Evolutionary conservation across 2,888 invertebrate genomes (phyloP).

Genomic region (Carpatolechia fugitivella): DNA sequence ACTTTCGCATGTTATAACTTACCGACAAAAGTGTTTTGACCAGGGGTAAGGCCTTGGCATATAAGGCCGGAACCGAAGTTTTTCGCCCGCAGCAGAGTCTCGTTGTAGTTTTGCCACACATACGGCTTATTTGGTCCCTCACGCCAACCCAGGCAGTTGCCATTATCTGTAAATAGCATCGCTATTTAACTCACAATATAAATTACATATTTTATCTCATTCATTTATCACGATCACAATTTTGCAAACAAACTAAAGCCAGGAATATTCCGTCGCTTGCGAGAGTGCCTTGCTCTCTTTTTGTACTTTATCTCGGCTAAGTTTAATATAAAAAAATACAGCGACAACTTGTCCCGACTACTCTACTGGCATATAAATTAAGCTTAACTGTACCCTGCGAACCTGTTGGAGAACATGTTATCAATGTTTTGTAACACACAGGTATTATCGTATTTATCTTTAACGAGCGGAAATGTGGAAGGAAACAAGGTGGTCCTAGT

Average conservation of each 20-base stretch:
- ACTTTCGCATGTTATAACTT: constrained; percentile 24
- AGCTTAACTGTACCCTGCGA: constrained; percentile 58
- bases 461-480: constrained; percentile 62
- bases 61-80: constrained; percentile 96
- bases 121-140: constrained; percentile 92
- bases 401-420: constrained; percentile 57
- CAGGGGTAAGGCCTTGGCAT: constrained; percentile 86
- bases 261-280: constrained; percentile 46
- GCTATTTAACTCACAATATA: constrained; percentile 30
- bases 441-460: constrained; percentile 62
- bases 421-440: constrained; percentile 61
- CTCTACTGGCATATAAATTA: constrained; percentile 56
- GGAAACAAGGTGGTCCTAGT: constrained; percentile 53
- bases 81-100: constrained; percentile 92
- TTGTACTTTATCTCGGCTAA: constrained; percentile 11
- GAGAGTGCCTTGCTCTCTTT: constrained; percentile 33
- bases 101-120: constrained; percentile 95
- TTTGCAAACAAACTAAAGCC: constrained; percentile 27
- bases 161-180: constrained; percentile 83
- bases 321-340: constrained; percentile 29
- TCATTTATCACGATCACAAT: constrained; percentile 46
- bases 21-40: constrained; percentile 90
- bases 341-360: constrained; percentile 24
- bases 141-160: constrained; percentile 94
- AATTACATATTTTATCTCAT: constrained; percentile 27